A percentile compares a stretch with the other conserved stretches of the same genome.
Conservation (phyloP, 2,113 vertebrate species). For the Cryptomyrus ogoouensis region DNA sequence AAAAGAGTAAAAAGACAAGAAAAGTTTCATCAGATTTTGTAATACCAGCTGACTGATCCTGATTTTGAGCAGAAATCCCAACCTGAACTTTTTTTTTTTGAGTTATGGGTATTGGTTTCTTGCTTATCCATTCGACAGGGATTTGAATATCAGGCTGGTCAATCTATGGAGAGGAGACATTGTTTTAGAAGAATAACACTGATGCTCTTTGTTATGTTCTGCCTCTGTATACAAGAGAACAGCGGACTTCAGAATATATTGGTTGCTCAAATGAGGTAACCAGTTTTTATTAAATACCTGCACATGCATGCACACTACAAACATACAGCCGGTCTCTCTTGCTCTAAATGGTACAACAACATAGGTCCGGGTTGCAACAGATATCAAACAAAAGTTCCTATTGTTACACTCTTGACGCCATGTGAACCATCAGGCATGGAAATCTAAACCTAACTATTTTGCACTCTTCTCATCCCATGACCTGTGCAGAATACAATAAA, state of each 20-base stretch:
- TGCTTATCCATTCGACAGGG: slow-evolving; percentile 66
- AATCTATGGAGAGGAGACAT: slow-evolving; percentile 66
- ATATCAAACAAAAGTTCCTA: no score
- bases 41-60: background rate
- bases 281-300: no score
- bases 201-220: no score
- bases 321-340: no score
- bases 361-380: no score
- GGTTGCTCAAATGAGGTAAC: background rate
- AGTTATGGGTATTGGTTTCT: slow-evolving; percentile 43
- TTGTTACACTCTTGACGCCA: background rate
- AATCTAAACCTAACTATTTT: background rate
- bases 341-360: no score
- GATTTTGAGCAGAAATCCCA: background rate
- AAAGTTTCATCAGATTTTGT: background rate
- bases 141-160: slow-evolving; percentile 82
- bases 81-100: slow-evolving; percentile 59
- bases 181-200: slow-evolving; percentile 36
- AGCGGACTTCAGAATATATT: no score
- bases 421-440: background rate
- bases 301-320: background rate
- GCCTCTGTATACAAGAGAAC: no score
- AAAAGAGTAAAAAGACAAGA: slow-evolving; percentile 25
- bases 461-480: background rate
- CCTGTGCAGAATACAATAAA: background rate